Evolutionary conservation across 1,140 invertebrate genomes (phyloP).

Genomic region (Helicoverpa zea): DNA sequence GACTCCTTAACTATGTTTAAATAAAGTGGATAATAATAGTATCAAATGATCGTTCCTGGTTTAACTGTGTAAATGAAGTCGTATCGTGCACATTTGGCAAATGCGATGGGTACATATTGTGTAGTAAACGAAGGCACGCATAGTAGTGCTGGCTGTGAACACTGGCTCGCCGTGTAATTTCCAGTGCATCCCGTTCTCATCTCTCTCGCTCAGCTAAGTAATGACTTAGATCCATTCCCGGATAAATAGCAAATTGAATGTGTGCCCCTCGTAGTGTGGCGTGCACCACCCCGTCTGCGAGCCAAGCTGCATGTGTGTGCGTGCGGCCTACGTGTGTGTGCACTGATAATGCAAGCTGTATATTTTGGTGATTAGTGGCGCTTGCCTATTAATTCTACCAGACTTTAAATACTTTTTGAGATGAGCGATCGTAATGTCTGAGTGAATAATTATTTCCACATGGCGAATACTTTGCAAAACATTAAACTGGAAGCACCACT

Average conservation of each 20-base stretch:
- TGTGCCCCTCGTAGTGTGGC: slow-evolving; percentile 65
- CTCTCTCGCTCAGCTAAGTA: slow-evolving; percentile 85
- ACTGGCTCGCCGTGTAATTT: slow-evolving; percentile 77
- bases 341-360: slow-evolving; percentile 42
- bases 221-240: slow-evolving; percentile 86
- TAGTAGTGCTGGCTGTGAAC: slow-evolving; percentile 46
- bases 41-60: not conserved
- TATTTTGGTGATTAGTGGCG: slow-evolving; percentile 43
- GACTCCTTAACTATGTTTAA: not conserved
- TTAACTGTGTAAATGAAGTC: slow-evolving; percentile 27
- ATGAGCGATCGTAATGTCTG: not conserved
- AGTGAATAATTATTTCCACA: slow-evolving; percentile 19
- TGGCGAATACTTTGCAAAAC: not conserved
- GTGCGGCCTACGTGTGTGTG: not conserved
- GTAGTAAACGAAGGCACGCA: slow-evolving; percentile 45
- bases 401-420: slow-evolving; percentile 18
- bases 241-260: slow-evolving; percentile 87
- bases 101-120: slow-evolving; percentile 43
- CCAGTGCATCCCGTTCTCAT: slow-evolving; percentile 78
- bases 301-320: slow-evolving; percentile 24
- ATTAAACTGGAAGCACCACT: slow-evolving; percentile 71
- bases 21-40: not conserved
- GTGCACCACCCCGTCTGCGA: slow-evolving; percentile 56
- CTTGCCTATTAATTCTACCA: slow-evolving; percentile 22
- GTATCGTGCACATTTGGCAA: slow-evolving; percentile 33